phyloP scores from a whole-genome alignment of 2,888 invertebrate species.

The Microdon myrmicae region DNA sequence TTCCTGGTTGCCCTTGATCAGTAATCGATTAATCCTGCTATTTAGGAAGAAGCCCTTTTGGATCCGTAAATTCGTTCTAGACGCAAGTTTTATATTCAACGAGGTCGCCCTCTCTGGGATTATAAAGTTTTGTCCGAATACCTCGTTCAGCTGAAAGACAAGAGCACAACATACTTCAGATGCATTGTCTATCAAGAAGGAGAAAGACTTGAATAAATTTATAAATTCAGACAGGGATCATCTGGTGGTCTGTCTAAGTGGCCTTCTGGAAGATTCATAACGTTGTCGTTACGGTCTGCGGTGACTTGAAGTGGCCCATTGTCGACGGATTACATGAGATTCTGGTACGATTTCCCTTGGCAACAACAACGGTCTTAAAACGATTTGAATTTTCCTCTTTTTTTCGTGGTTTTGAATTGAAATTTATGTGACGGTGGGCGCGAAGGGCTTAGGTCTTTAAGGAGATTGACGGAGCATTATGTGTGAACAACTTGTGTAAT shows the following conservation, averaged over 20 bases:
- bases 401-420: no score
- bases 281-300: slow-evolving; percentile 26
- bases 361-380: no score
- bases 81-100: slow-evolving; percentile 57
- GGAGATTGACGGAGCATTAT: no score
- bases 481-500: no score
- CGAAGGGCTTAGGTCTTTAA: no score
- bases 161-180: slow-evolving; percentile 7
- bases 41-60: slow-evolving; percentile 58
- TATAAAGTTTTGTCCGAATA: slow-evolving; percentile 57
- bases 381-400: slow-evolving; percentile 6
- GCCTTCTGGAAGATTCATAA: no score
- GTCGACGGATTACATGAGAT: slow-evolving; percentile 37
- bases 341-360: no score
- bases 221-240: slow-evolving; percentile 19
- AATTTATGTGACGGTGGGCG: no score
- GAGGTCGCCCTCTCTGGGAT: slow-evolving; percentile 57
- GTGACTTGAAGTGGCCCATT: slow-evolving; percentile 38
- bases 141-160: slow-evolving; percentile 56
- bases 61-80: slow-evolving; percentile 57
- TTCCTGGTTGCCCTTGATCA: slow-evolving; percentile 57
- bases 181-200: slow-evolving; percentile 8
- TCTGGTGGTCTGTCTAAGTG: slow-evolving; percentile 32
- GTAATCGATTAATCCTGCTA: slow-evolving; percentile 60
- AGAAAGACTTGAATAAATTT: slow-evolving; percentile 34